phyloP scores from a whole-genome alignment of 2,113 vertebrate species.

The Centropristis striata region DNA sequence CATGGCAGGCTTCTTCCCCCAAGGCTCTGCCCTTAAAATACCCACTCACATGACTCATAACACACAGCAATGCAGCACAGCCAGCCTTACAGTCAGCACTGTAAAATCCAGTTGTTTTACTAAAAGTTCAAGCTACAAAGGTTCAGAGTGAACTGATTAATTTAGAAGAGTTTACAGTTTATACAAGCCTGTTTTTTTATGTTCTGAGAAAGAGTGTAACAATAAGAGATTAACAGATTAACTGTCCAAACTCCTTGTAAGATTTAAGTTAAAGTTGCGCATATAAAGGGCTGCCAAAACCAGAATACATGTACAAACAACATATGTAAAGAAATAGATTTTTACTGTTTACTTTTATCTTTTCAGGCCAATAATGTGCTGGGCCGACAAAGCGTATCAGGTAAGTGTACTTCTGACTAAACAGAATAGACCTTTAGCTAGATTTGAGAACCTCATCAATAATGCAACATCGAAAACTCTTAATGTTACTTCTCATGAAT shows the following conservation, averaged over 20 bases:
- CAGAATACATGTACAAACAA: background rate
- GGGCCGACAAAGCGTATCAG: conserved; percentile 85
- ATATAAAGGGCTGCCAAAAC: background rate
- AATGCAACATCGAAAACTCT: conserved; percentile 2
- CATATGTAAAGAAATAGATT: conserved; percentile 19
- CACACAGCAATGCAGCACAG: background rate
- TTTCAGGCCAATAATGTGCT: conserved; percentile 88
- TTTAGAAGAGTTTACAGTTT: background rate
- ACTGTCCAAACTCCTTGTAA: background rate
- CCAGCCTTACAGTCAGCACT: background rate
- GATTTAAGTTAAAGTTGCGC: background rate
- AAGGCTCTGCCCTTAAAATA: conserved; percentile 7
- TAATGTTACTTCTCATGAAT: conserved; percentile 16
- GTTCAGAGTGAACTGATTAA: background rate
- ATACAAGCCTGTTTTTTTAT: background rate
- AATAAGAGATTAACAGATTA: too few species aligned
- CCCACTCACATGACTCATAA: conserved; percentile 15
- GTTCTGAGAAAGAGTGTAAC: background rate
- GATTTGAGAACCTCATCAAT: conserved; percentile 2
- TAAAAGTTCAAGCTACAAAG: background rate
- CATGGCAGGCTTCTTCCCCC: background rate
- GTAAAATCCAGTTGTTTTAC: background rate
- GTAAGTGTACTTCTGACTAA: conserved; percentile 80
- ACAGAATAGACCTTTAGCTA: background rate
- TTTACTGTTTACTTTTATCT: conserved; percentile 4